Percentiles rank a stretch among this genome's conserved stretches.
These are phyloP conservation scores for Aplysina aerophoba DNA, from an alignment of 37 sponge, comb jelly and placozoan genomes.

Conservation along the genomic window DNA sequence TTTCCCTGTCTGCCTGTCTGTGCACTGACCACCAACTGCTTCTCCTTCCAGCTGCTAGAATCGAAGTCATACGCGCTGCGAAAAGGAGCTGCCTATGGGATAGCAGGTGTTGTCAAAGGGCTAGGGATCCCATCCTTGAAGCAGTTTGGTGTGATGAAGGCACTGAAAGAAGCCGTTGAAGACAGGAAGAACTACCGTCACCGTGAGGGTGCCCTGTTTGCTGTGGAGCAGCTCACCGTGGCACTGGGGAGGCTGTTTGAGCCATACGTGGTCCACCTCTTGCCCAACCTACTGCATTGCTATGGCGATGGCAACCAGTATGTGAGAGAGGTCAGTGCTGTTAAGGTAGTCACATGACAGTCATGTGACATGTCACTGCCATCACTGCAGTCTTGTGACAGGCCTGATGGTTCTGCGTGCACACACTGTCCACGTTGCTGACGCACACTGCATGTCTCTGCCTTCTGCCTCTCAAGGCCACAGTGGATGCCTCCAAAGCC, in stretches of 20 bases:
- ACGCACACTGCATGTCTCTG: neutral
- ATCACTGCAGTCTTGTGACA: too few relatives aligned
- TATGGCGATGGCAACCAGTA: slow-evolving; percentile 98
- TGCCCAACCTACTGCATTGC: slow-evolving; percentile 91
- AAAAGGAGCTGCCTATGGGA: slow-evolving; percentile 95
- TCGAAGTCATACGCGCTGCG: slow-evolving; percentile 84
- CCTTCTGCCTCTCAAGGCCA: slow-evolving; percentile 53
- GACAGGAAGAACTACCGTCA: slow-evolving; percentile 96
- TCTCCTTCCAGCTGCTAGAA: slow-evolving; percentile 72
- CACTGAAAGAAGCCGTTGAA: slow-evolving; percentile 83
- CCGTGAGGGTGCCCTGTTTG: slow-evolving; percentile 95
- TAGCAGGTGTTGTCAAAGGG: slow-evolving; percentile 98
- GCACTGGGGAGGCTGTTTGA: slow-evolving; percentile 96
- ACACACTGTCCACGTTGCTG: too few relatives aligned
- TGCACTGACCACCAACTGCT: neutral
- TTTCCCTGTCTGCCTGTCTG: neutral
- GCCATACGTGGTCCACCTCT: slow-evolving; percentile 94
- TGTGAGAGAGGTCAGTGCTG: slow-evolving; percentile 80
- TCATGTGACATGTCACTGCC: neutral
- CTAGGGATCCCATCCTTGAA: slow-evolving; percentile 94
- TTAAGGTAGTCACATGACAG: neutral
- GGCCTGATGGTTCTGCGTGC: too few relatives aligned
- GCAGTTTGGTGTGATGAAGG: slow-evolving; percentile 79
- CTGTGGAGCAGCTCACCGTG: slow-evolving; percentile 87
- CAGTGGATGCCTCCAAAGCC: slow-evolving; percentile 86